phyloP scores from a whole-genome alignment of 2,888 invertebrate species.

The Leptogaster cylindrica region DNA sequence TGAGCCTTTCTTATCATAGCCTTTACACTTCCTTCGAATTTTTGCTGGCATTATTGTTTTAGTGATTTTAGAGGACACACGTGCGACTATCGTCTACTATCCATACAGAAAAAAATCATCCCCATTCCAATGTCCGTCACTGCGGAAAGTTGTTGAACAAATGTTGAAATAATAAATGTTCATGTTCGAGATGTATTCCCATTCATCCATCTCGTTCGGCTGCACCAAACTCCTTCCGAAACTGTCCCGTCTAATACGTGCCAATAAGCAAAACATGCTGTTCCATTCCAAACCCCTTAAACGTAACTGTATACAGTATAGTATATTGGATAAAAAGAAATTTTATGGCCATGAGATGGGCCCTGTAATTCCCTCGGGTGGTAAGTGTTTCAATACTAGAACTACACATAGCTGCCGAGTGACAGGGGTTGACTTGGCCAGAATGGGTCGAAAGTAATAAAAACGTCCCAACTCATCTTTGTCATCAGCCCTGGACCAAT shows the following conservation, averaged over 20 bases:
- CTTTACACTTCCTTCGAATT: not conserved
- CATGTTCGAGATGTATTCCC: slow-evolving; percentile 17
- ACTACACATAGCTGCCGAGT: not conserved
- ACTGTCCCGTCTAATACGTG: slow-evolving; percentile 44
- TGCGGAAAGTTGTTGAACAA: not conserved
- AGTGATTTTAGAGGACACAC: not conserved
- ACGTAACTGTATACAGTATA: slow-evolving; percentile 16
- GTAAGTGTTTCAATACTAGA: not conserved
- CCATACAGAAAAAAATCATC: too few species aligned
- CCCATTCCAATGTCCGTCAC: not conserved
- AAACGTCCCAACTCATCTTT: slow-evolving; percentile 47
- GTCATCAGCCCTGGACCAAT: slow-evolving; percentile 31
- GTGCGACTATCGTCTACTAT: not conserved
- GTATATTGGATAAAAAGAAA: slow-evolving; percentile 24
- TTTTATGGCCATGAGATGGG: slow-evolving; percentile 33
- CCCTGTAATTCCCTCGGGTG: slow-evolving; percentile 20
- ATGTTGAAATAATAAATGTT: slow-evolving; percentile 30
- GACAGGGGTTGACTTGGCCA: slow-evolving; percentile 9
- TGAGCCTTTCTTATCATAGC: slow-evolving; percentile 7
- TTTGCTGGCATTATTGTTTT: not conserved
- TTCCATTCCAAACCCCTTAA: slow-evolving; percentile 13
- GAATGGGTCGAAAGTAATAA: slow-evolving; percentile 42
- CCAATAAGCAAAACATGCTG: slow-evolving; percentile 47
- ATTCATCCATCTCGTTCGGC: not conserved
- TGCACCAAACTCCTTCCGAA: slow-evolving; percentile 3